Evolutionary conservation across 2,113 vertebrate species (phyloP), one percentile per base, ranked within the genome.

Genomic region (Geococcyx californianus): DNA sequence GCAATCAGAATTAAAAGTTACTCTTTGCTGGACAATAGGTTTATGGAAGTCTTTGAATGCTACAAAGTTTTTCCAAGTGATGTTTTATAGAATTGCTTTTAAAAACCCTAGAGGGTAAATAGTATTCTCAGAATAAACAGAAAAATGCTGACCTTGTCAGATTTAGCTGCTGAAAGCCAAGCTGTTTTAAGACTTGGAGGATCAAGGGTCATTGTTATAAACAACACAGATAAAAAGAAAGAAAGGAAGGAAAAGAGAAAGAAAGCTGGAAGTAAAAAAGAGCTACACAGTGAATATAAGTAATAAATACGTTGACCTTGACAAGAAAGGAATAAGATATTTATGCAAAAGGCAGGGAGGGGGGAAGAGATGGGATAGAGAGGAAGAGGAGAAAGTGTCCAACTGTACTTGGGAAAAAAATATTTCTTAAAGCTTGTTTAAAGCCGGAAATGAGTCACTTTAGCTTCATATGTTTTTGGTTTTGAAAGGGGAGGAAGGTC

Each of bases 71-170:
- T 97, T 97, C 90, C 83, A 96, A 98, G 97, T 98, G 98, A 98
- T 98, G 96, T 98, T 98, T 99, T 98, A 98, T 98, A 98, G 98
- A 98, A 98, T 98, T 98, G 98, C 98, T 98, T 98, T 98, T 97
- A 98, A 99, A 99, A 99, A 97, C 97, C 98, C 98, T 98, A 98
- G 98, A 98, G 98, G 98, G 98, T 99, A 99, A 99, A 99, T 98
- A 98, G 97, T 98, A 98, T 98, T 99, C 95, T 97, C 98, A 99
- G 98, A 99, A 98, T 99, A 99, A 99, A 99, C 98, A 99, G 98
- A 98, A 98, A 99, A 98, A 98, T 98, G 98, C 98, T 99, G 98
- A 99, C 98, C 98, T 99, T 99, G 98, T 98, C 98, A 98, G 98
- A 99, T 98, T 98, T 98, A 97, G 98, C 98, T 98, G 98, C 98